These are phyloP conservation scores for Colletes gigas DNA, from an alignment of 1,140 invertebrate species.

Conservation along the genomic window DNA sequence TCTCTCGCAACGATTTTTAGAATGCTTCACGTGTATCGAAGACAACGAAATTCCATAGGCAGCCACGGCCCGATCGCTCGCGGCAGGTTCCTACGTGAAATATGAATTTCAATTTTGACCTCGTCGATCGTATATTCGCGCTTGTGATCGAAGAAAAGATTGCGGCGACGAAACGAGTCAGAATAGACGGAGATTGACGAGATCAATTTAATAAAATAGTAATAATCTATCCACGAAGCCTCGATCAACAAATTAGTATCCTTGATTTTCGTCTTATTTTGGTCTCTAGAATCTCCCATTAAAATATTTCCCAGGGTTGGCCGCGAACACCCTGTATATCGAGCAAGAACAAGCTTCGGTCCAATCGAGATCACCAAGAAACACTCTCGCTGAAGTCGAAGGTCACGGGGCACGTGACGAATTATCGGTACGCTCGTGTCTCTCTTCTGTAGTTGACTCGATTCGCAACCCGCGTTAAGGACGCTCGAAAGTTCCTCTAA, in stretches of 20 bases:
- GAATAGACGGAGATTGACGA: background rate
- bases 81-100: background rate
- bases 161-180: background rate
- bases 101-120: background rate
- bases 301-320: too few relatives aligned
- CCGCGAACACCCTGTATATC: background rate
- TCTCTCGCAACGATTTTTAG: too few relatives aligned
- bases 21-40: background rate
- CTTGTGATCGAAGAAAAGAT: background rate
- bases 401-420: conserved; percentile 31
- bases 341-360: background rate
- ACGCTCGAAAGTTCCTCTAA: background rate
- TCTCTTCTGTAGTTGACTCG: background rate
- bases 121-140: background rate
- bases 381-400: conserved; percentile 39
- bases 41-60: background rate
- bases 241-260: too few relatives aligned
- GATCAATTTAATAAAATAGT: conserved; percentile 40
- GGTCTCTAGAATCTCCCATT: too few relatives aligned
- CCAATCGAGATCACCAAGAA: conserved; percentile 32
- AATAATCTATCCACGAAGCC: background rate
- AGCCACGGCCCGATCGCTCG: too few relatives aligned
- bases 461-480: background rate
- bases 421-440: conserved; percentile 16
- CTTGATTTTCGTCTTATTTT: too few relatives aligned